Evolutionary conservation across 30 jellyfish, hydroid and myxozoan species (phyloP).

Genomic region (Aurelia aurita): DNA sequence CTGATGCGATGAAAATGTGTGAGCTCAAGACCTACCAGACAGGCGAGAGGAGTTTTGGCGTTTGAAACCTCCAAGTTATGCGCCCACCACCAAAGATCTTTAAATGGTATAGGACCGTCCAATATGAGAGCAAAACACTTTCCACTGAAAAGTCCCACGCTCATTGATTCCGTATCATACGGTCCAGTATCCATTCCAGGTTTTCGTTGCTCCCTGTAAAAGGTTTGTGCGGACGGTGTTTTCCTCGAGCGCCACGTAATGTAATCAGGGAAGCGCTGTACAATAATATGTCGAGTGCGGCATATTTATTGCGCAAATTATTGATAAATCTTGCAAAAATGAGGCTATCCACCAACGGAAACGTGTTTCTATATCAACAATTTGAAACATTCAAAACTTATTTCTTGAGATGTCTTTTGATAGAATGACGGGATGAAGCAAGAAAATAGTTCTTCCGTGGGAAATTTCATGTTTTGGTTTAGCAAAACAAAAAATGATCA

Average conservation of each 20-base stretch:
- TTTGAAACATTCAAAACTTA: not conserved
- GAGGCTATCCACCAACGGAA: constrained; percentile 16
- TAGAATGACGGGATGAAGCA: not conserved
- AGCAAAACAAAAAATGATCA: not conserved
- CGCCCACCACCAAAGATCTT: too few species aligned
- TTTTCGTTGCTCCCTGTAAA: too few species aligned
- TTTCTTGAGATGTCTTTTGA: not conserved
- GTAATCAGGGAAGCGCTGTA: constrained; percentile 9
- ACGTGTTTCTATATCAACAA: not conserved
- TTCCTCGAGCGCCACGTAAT: not conserved
- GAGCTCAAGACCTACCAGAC: too few species aligned
- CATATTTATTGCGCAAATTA: not conserved
- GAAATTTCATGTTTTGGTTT: not conserved
- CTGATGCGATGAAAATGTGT: too few species aligned
- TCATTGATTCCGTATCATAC: too few species aligned
- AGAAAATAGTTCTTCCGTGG: not conserved
- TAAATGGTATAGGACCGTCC: too few species aligned
- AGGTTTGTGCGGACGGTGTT: too few species aligned
- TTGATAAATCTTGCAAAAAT: not conserved
- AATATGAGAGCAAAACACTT: too few species aligned
- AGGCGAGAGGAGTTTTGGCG: too few species aligned
- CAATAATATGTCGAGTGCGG: not conserved
- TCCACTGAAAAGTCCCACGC: too few species aligned
- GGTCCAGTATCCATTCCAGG: too few species aligned
- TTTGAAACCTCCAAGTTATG: too few species aligned